phyloP scores from a whole-genome alignment of 2,888 invertebrate genomes.

The Selenia dentaria region DNA sequence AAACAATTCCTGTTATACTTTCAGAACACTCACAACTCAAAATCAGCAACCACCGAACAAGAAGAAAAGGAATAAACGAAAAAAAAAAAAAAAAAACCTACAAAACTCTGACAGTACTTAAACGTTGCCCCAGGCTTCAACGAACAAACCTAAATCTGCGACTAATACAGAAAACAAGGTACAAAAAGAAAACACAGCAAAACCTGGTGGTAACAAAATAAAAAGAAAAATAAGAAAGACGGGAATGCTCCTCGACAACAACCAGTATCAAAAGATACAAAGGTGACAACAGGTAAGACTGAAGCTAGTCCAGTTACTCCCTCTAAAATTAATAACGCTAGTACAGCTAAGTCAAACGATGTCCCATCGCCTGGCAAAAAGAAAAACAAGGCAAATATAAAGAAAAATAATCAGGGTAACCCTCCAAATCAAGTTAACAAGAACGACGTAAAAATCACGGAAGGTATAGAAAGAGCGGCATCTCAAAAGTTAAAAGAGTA shows the following conservation, averaged over 20 bases:
- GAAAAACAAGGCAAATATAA: conserved; percentile 49
- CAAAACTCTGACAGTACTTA: conserved; percentile 26
- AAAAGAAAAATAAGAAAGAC: conserved; percentile 40
- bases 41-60: conserved; percentile 18
- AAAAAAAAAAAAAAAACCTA: conserved; percentile 49
- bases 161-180: conserved; percentile 12
- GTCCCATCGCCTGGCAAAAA: too few relatives aligned
- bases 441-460: conserved; percentile 52
- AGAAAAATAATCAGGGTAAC: conserved; percentile 33
- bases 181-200: conserved; percentile 22
- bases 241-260: conserved; percentile 30
- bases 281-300: conserved; percentile 20
- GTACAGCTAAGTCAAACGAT: conserved; percentile 11
- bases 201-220: conserved; percentile 37
- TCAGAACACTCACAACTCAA: conserved; percentile 21
- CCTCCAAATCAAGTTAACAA: conserved; percentile 28
- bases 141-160: conserved; percentile 8
- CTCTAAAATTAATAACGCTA: conserved; percentile 1
- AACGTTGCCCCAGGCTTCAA: conserved; percentile 9
- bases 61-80: conserved; percentile 47
- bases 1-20: too few relatives aligned
- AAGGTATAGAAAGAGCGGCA: conserved; percentile 51
- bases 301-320: conserved; percentile 13
- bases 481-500: conserved; percentile 66
- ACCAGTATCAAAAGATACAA: conserved; percentile 15